Conservation (phyloP, 2,888 invertebrate species). For the Tenthredo amoena region DNA sequence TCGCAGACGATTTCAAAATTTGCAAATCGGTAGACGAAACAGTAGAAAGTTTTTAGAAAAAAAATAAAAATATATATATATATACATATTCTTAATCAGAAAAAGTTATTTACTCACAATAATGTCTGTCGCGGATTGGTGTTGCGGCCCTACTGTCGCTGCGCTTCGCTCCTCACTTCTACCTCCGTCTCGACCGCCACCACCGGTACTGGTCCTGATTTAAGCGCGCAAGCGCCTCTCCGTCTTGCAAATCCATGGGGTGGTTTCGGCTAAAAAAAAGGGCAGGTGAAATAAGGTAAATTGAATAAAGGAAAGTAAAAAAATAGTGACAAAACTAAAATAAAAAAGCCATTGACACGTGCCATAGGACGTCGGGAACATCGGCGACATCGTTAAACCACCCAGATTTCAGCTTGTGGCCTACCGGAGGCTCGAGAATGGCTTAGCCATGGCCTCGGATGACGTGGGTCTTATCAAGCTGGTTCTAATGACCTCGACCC, state of each 20-base stretch:
- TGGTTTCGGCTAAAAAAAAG: conserved; percentile 13
- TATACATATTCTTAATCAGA: background rate
- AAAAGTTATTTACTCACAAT: conserved; percentile 72
- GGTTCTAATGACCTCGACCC: conserved; percentile 48
- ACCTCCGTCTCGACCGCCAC: conserved; percentile 38
- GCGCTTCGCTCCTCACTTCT: conserved; percentile 52
- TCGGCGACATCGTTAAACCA: conserved; percentile 34
- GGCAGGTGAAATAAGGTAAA: conserved; percentile 23
- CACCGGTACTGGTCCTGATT: conserved; percentile 29
- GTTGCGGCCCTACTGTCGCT: conserved; percentile 76
- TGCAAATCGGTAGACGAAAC: background rate
- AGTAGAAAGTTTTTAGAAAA: background rate
- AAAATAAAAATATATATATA: background rate
- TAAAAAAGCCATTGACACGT: background rate
- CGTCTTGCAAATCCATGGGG: conserved; percentile 39
- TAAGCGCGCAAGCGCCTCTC: conserved; percentile 39
- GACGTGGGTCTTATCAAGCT: conserved; percentile 49
- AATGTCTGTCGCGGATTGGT: conserved; percentile 74
- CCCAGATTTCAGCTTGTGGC: conserved; percentile 30
- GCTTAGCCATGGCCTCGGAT: conserved; percentile 32
- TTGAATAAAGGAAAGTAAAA: conserved; percentile 1
- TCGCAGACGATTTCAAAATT: conserved; percentile 20
- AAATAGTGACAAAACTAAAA: background rate
- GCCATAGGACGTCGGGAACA: background rate
- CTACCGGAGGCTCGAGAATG: conserved; percentile 35